Percentiles rank a stretch among this genome's conserved stretches.
Conservation (phyloP, 1,140 invertebrate genomes). For the Drosophila willistoni region DNA sequence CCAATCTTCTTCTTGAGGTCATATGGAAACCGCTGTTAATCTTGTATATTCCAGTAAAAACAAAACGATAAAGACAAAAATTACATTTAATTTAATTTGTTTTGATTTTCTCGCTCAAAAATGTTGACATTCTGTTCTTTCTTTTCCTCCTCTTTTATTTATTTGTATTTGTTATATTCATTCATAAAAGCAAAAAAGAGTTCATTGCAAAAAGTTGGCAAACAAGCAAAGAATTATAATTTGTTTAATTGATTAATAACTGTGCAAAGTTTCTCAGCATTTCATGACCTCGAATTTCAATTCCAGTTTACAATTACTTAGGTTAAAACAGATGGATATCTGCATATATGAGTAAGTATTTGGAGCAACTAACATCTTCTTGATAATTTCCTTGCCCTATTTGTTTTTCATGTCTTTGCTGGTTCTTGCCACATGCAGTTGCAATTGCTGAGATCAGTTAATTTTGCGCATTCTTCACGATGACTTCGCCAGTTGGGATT, state of each 20-base stretch:
- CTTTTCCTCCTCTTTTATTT: too few relatives aligned
- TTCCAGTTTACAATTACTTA: too few relatives aligned
- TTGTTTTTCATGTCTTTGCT: neutral
- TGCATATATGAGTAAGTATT: neutral
- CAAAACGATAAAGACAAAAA: neutral
- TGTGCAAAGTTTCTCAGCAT: too few relatives aligned
- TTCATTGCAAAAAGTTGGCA: neutral
- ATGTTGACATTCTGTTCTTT: neutral
- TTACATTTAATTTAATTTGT: neutral
- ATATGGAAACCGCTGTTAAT: constrained; percentile 65
- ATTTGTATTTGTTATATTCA: neutral
- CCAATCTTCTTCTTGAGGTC: constrained; percentile 33
- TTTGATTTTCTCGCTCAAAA: neutral
- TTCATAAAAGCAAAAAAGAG: constrained; percentile 1
- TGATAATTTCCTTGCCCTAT: constrained; percentile 10
- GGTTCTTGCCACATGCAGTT: constrained; percentile 17
- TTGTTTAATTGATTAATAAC: too few relatives aligned
- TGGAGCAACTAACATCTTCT: neutral
- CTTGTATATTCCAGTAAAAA: constrained; percentile 70
- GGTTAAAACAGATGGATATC: neutral
- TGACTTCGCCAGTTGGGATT: constrained; percentile 38
- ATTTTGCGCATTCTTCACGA: constrained; percentile 31
- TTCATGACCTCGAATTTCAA: too few relatives aligned
- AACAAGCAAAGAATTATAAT: too few relatives aligned
- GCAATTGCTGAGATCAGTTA: constrained; percentile 41